Base-by-base conservation (phyloP, 1,140 invertebrate genomes). In the Drosophila biarmipes region DNA sequence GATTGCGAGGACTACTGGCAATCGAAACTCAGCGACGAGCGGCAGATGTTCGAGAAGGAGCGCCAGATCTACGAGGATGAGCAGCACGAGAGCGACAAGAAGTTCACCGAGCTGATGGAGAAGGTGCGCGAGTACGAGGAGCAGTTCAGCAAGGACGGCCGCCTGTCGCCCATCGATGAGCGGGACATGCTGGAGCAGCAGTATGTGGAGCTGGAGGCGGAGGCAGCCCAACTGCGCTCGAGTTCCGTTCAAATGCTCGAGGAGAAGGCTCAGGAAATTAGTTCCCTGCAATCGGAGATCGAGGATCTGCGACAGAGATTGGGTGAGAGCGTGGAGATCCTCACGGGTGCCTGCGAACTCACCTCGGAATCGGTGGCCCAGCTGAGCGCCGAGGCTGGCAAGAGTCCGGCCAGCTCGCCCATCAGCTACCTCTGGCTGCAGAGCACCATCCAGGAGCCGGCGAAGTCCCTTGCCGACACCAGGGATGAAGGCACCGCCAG, bases 1-100 rank as follows among this genome's bases (percentile, higher is more conserved):
- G 94, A 95, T 67, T 96, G 96, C 81, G 97, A 97, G 91, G 96
- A 97, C 85, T 97, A 97, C 92, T 97, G 96, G 96, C 93, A 94
- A 17, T 91, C 90, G 7, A 97, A 97, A 92, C 91, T 97, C 31
- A 94, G 96, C 45, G 96, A 97, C 62, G 97, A 97, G 90, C 92
- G 96, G 29, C 94, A 94, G 62, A 87, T 95, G 35, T 96, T 95
- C 78, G 95, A 96, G 53, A 94, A 95, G 67, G 96, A 97, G 90
- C 93, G 96, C 37, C 94, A 94, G 67, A 91, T 95, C 42, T 96
- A 95, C 80, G 95, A 96, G 63, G 94, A 95, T 58, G 96, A 97
- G 82, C 96, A 96, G 91, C 94, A 94, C 69, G 93, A 95, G 12
- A 96, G 94, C 54, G 96, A 96, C 87, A 96, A 96, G 79, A 96